phyloP scores from a whole-genome alignment of 2,113 vertebrate genomes.

The Perca fluviatilis region DNA sequence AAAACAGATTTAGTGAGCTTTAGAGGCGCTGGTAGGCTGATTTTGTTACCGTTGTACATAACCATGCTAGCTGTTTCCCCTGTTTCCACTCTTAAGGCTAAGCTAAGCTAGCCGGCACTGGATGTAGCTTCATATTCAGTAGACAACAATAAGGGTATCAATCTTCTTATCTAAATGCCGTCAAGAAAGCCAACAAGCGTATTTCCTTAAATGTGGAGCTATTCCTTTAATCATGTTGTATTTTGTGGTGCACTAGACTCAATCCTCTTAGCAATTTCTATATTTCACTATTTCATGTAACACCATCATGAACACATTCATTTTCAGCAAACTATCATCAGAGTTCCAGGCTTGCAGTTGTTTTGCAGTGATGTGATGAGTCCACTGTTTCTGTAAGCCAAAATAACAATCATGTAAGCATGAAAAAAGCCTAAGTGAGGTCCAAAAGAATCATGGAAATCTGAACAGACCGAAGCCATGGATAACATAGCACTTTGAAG shows the following conservation, averaged over 20 bases:
- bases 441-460: conserved; percentile 33
- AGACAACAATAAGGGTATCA: too few relatives aligned
- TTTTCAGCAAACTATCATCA: conserved; percentile 20
- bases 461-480: conserved; percentile 8
- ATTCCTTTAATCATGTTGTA: not conserved
- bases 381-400: conserved; percentile 18
- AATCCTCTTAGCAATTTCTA: not conserved
- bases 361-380: conserved; percentile 16
- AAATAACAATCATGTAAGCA: conserved; percentile 29
- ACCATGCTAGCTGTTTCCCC: not conserved
- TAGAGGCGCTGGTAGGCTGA: not conserved
- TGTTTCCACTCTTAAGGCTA: not conserved
- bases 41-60: not conserved
- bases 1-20: not conserved
- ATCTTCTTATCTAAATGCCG: not conserved
- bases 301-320: not conserved
- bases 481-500: conserved; percentile 32
- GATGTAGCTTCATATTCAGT: not conserved
- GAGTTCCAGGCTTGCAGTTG: not conserved
- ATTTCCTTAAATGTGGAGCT: not conserved
- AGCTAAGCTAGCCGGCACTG: not conserved
- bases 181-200: not conserved
- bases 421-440: conserved; percentile 26
- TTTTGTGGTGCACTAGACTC: not conserved
- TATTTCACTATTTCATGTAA: not conserved